These are phyloP conservation scores for Phalacrocorax brasilianus DNA, from an alignment of 2,113 vertebrate genomes.

Conservation along the genomic window DNA sequence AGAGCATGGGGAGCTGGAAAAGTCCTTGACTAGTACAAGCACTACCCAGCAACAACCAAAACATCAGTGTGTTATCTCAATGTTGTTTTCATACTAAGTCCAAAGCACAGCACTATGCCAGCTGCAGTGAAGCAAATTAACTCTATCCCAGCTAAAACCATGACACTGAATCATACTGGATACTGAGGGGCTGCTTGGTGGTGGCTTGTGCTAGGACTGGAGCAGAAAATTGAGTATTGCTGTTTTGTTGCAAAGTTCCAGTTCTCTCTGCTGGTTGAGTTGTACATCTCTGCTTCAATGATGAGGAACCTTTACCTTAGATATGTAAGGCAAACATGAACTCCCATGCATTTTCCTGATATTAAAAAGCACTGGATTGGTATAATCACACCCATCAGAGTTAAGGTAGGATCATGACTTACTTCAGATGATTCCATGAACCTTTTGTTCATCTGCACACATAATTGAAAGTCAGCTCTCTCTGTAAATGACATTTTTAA, in stretches of 20 bases:
- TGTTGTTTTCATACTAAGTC: too few species aligned
- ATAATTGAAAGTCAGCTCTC: background rate
- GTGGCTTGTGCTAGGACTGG: background rate
- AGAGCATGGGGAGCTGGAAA: too few species aligned
- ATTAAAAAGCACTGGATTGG: background rate
- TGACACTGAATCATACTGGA: background rate
- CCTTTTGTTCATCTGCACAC: background rate
- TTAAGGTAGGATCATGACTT: background rate
- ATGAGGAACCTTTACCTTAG: background rate
- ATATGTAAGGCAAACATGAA: rapidly evolving
- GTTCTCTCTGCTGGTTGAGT: background rate
- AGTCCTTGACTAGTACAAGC: too few species aligned
- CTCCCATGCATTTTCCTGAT: background rate
- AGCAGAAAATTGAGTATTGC: background rate
- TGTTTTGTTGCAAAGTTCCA: background rate
- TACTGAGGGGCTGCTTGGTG: background rate
- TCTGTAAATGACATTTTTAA: constrained; percentile 10
- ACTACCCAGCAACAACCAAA: too few species aligned
- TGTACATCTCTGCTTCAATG: background rate
- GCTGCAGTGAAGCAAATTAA: too few species aligned
- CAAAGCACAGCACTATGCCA: too few species aligned
- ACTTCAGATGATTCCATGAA: background rate
- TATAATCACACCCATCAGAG: background rate
- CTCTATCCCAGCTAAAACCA: too few species aligned
- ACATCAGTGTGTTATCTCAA: too few species aligned